Percentiles rank a stretch among this genome's conserved stretches.
Conservation (phyloP, 1,140 invertebrate species). For the Drosophila setifemur region DNA sequence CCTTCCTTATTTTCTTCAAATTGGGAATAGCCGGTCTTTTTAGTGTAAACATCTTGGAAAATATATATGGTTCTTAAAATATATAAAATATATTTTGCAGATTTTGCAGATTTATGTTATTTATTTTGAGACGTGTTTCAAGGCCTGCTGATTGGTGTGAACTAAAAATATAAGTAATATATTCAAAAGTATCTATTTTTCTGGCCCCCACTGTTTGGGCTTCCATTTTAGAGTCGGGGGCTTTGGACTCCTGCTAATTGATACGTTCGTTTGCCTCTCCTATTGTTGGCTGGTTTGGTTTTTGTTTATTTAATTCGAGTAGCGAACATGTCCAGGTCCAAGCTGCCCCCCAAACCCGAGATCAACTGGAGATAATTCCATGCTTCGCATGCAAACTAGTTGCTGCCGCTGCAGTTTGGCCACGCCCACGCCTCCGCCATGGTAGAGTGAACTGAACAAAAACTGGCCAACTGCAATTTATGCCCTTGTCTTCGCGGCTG, state of each 20-base stretch:
- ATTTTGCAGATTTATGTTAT: too few species aligned
- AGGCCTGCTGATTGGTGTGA: too few species aligned
- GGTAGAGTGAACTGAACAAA: conserved; percentile 47
- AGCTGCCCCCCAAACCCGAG: conserved; percentile 29
- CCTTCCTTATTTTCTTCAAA: too few species aligned
- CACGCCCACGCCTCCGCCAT: conserved; percentile 40
- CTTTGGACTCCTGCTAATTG: conserved; percentile 55
- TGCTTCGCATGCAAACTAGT: conserved; percentile 49
- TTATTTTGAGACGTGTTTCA: too few species aligned
- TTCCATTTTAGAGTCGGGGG: not conserved
- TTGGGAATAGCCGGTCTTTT: too few species aligned
- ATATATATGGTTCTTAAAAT: too few species aligned
- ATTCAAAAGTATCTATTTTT: conserved; percentile 13
- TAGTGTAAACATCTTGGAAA: too few species aligned
- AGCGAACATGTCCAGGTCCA: conserved; percentile 41
- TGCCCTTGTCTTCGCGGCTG: conserved; percentile 31
- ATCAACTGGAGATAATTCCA: conserved; percentile 52
- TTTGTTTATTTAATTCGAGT: conserved; percentile 40
- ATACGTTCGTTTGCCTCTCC: conserved; percentile 44
- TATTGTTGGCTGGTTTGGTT: conserved; percentile 22
- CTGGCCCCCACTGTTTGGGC: not conserved
- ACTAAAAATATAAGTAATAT: too few species aligned
- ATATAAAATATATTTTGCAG: too few species aligned
- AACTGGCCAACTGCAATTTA: conserved; percentile 27
- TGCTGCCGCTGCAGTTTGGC: not conserved